Percentiles rank a stretch among this genome's conserved stretches.
Conservation (phyloP, 2,113 vertebrate genomes). For the Falcunculus frontatus region DNA sequence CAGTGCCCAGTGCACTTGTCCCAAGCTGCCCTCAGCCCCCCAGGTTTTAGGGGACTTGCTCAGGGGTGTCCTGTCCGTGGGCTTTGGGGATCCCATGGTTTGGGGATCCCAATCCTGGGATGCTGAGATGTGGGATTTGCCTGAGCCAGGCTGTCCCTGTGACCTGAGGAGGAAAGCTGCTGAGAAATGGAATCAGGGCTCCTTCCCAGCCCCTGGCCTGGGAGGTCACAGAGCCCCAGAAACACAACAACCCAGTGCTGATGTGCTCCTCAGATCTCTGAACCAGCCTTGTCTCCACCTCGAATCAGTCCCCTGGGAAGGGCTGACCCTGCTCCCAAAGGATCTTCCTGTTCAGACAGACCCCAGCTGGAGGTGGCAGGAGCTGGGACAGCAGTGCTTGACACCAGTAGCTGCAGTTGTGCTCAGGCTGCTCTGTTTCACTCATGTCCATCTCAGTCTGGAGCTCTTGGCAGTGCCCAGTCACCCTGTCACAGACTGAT, state of each 20-base stretch:
- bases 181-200: background rate
- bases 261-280: background rate
- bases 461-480: background rate
- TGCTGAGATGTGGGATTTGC: background rate
- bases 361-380: background rate
- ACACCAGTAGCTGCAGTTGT: background rate
- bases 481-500: background rate
- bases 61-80: accelerated
- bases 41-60: background rate
- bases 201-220: background rate
- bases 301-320: background rate
- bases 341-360: background rate
- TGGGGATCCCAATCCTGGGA: background rate
- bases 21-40: background rate
- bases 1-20: background rate
- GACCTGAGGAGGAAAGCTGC: background rate
- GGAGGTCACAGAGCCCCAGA: background rate
- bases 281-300: background rate
- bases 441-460: accelerated
- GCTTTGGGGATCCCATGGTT: background rate
- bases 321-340: background rate
- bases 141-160: background rate
- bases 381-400: background rate
- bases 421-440: background rate
- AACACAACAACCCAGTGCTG: background rate